Percentiles rank a stretch among this genome's conserved stretches.
These are phyloP conservation scores for Glossophaga mutica DNA, from an alignment of 2,797 vertebrate species.

Conservation along the genomic window DNA sequence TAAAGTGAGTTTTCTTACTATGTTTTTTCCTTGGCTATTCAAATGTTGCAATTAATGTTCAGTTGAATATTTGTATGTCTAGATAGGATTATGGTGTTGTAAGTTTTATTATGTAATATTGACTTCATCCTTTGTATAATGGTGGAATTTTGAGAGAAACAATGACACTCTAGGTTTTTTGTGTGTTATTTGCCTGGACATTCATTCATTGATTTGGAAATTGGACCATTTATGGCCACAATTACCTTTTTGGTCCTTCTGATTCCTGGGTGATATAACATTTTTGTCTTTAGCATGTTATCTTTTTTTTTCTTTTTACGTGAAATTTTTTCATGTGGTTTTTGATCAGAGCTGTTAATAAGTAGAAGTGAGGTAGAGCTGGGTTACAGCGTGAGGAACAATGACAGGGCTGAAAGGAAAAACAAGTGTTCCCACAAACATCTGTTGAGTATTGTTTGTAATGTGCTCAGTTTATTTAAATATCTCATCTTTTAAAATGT, in stretches of 20 bases:
- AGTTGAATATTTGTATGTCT: neutral
- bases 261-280: neutral
- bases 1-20: constrained; percentile 91
- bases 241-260: neutral
- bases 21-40: constrained; percentile 29
- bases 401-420: neutral
- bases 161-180: neutral
- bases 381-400: neutral
- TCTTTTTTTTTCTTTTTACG: neutral
- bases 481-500: neutral
- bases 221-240: neutral
- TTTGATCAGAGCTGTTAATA: constrained; percentile 29
- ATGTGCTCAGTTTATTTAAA: neutral
- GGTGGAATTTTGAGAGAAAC: constrained; percentile 38
- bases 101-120: neutral
- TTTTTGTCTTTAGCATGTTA: constrained; percentile 18
- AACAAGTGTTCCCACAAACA: neutral
- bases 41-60: neutral
- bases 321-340: neutral
- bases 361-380: neutral
- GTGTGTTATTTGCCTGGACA: neutral
- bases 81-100: neutral
- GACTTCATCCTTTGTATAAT: neutral
- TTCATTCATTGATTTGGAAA: constrained; percentile 26
- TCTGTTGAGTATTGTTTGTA: neutral